Percentiles rank a stretch among this genome's conserved stretches.
Conservation (phyloP, 2,797 vertebrate genomes). For the Arnoldichthys spilopterus region DNA sequence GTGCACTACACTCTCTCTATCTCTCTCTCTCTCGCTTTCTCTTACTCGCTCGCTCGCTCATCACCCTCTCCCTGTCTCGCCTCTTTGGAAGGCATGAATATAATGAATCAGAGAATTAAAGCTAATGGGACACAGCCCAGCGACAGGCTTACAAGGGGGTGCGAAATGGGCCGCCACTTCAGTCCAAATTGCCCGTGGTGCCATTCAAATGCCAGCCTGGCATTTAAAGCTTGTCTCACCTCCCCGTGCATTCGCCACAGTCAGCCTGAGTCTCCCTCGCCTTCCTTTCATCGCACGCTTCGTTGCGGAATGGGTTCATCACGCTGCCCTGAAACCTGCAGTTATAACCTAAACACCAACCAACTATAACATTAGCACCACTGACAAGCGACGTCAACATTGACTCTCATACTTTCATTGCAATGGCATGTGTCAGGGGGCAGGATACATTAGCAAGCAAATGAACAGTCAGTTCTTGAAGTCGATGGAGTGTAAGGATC, state of each 20-base stretch:
- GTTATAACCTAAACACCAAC: no score
- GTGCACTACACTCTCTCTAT: constrained; percentile 30
- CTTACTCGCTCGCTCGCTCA: constrained; percentile 27
- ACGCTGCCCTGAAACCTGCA: no score
- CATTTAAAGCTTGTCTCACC: constrained; percentile 47
- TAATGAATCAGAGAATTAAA: constrained; percentile 72
- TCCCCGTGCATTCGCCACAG: constrained; percentile 46
- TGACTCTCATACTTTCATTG: no score
- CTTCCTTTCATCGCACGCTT: constrained; percentile 46
- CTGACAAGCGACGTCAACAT: no score
- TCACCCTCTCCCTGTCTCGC: constrained; percentile 57
- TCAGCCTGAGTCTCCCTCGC: constrained; percentile 44
- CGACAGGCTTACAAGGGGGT: constrained; percentile 42
- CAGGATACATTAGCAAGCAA: no score
- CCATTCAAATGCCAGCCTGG: constrained; percentile 64
- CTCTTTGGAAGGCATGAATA: constrained; percentile 70
- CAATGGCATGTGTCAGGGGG: no score
- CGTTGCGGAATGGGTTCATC: neutral
- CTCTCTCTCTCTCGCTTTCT: constrained; percentile 31
- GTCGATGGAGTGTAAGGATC: no score
- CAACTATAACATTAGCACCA: no score
- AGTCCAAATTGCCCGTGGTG: constrained; percentile 77
- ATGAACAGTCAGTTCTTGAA: no score
- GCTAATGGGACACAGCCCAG: constrained; percentile 54
- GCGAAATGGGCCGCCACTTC: constrained; percentile 74